Percentiles rank a stretch among this genome's conserved stretches.
Conservation (phyloP, 2,113 vertebrate species). For the Trochalopteron elliotii region DNA sequence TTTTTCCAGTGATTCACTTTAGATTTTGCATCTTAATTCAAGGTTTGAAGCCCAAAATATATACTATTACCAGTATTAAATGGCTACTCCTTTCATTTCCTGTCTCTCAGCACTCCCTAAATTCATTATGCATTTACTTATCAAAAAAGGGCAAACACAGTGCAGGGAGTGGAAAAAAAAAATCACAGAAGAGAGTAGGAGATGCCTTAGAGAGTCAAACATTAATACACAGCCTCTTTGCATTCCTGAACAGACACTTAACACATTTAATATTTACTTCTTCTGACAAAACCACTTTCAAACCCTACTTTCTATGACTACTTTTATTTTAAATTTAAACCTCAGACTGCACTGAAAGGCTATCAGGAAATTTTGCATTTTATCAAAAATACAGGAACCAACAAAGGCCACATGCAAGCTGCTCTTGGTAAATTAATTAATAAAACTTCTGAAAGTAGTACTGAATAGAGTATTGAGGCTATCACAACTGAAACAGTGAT, state of each 20-base stretch:
- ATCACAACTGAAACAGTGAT: neutral
- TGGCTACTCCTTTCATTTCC: neutral
- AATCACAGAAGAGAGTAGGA: neutral
- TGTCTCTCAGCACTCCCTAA: neutral
- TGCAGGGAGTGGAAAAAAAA: neutral
- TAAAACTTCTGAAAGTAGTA: neutral
- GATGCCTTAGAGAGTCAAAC: neutral
- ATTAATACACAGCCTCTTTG: neutral
- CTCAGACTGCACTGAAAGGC: neutral
- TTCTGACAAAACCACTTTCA: neutral
- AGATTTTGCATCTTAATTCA: neutral
- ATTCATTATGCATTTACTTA: neutral
- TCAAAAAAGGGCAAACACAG: neutral
- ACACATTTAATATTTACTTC: neutral
- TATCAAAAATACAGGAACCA: neutral
- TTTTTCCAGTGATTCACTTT: neutral
- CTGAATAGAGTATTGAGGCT: neutral
- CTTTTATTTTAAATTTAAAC: neutral
- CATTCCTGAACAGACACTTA: neutral
- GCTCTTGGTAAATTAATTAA: neutral
- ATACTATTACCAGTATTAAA: neutral
- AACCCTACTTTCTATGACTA: neutral
- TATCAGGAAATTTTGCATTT: neutral
- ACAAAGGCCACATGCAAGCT: neutral
- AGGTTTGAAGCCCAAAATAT: neutral